Evolutionary conservation across 2,113 vertebrate genomes (phyloP).

Genomic region (Menidia beryllina): DNA sequence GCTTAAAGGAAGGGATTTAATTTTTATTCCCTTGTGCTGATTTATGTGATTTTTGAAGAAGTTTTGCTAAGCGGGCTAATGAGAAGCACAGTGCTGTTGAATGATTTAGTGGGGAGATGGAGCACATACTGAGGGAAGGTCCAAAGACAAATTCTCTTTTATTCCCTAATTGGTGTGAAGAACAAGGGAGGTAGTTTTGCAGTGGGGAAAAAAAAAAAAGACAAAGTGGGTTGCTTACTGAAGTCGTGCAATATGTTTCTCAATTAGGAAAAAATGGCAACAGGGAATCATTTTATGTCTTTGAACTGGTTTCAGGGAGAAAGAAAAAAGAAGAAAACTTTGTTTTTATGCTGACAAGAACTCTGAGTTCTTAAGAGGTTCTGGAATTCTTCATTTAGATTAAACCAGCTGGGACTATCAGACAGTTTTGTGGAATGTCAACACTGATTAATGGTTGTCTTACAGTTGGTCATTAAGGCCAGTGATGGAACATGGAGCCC

Average conservation of each 20-base stretch:
- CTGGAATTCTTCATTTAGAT: conserved; percentile 6
- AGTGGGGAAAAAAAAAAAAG: conserved; percentile 72
- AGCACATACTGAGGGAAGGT: conserved; percentile 65
- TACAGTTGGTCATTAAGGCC: background rate
- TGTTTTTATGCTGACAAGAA: conserved; percentile 1
- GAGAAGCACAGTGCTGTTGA: conserved; percentile 88
- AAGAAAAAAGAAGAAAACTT: too few relatives aligned
- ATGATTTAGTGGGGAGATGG: conserved; percentile 86
- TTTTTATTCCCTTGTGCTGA: conserved; percentile 89
- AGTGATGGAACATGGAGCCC: background rate
- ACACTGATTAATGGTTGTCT: background rate
- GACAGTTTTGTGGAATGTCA: conserved; percentile 1
- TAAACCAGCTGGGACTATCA: background rate
- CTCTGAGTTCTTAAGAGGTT: background rate
- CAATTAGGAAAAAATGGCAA: conserved; percentile 42
- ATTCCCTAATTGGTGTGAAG: conserved; percentile 86
- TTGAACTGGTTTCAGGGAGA: conserved; percentile 26
- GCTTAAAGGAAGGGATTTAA: conserved; percentile 83
- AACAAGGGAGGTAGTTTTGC: conserved; percentile 85
- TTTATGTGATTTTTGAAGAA: conserved; percentile 91
- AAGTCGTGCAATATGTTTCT: conserved; percentile 40
- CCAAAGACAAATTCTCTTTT: conserved; percentile 85
- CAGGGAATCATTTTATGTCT: conserved; percentile 34
- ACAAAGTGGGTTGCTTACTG: conserved; percentile 75
- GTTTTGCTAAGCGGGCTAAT: conserved; percentile 93